Conservation (phyloP, 2,113 vertebrate genomes). For the Pseudorasbora parva region DNA sequence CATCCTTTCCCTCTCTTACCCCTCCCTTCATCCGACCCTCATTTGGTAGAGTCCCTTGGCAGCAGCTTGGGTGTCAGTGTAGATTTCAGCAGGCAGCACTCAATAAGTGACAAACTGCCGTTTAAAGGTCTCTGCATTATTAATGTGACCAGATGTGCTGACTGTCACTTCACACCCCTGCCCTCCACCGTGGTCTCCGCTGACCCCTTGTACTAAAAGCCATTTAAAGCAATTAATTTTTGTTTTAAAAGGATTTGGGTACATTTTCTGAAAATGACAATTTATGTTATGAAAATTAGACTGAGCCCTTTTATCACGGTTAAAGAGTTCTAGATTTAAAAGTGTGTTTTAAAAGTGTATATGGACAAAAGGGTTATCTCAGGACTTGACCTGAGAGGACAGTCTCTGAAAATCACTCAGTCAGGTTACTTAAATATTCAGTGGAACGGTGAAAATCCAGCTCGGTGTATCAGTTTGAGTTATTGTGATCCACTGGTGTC, state of each 20-base stretch:
- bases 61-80: conserved; percentile 75
- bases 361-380: conserved; percentile 1
- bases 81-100: conserved; percentile 75
- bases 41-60: conserved; percentile 58
- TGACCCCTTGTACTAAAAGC: conserved; percentile 45
- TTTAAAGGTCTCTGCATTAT: conserved; percentile 80
- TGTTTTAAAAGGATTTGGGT: not conserved
- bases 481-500: not conserved
- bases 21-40: conserved; percentile 59
- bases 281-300: not conserved
- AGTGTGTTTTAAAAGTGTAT: not conserved
- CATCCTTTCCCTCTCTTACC: not conserved
- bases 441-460: not conserved
- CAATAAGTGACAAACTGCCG: conserved; percentile 79
- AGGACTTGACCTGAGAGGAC: conserved; percentile 40
- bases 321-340: no score
- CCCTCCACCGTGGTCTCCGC: conserved; percentile 59
- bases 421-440: conserved; percentile 41
- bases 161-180: conserved; percentile 78
- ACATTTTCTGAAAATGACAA: not conserved
- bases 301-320: not conserved
- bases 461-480: conserved; percentile 1
- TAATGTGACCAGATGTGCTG: conserved; percentile 82
- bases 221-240: not conserved
- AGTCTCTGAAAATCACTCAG: conserved; percentile 30